Conservation (phyloP, 2,797 vertebrate genomes). For the Cyclura pinguis region DNA sequence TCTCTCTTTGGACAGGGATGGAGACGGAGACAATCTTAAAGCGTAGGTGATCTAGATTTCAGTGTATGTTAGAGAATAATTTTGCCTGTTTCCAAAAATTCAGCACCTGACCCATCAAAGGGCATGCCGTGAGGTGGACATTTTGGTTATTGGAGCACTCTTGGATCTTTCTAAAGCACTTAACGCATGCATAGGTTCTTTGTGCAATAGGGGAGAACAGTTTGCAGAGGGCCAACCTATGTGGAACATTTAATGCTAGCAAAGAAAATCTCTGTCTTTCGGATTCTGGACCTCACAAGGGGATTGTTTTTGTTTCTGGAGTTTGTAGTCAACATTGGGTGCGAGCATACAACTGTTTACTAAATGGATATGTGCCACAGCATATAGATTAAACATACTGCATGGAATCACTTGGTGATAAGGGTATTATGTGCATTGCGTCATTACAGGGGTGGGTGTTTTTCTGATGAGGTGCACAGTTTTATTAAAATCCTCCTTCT, state of each 20-base stretch:
- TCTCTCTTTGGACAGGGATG: slow-evolving; percentile 23
- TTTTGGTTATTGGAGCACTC: not conserved
- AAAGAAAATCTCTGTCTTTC: slow-evolving; percentile 57
- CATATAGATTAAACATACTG: not conserved
- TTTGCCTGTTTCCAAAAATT: slow-evolving; percentile 26
- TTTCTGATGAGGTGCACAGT: not conserved
- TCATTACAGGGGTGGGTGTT: not conserved
- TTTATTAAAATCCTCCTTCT: not conserved
- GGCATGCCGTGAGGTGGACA: slow-evolving; percentile 41
- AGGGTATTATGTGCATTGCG: not conserved
- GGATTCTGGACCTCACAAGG: slow-evolving; percentile 56
- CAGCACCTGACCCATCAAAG: not conserved
- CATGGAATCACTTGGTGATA: not conserved
- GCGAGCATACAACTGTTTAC: not conserved
- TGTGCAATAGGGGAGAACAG: slow-evolving; percentile 76
- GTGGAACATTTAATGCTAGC: slow-evolving; percentile 60
- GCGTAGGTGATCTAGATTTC: slow-evolving; percentile 71
- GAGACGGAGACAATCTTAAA: slow-evolving; percentile 68
- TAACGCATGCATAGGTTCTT: slow-evolving; percentile 62
- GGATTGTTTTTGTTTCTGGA: not conserved
- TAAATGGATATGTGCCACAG: not conserved
- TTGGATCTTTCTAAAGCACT: slow-evolving; percentile 61
- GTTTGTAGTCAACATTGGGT: not conserved
- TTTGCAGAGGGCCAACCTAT: slow-evolving; percentile 40
- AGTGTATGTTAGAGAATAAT: slow-evolving; percentile 47